Evolutionary conservation across 2,113 vertebrate genomes (phyloP).

Genomic region (Cochlearius cochlearius): DNA sequence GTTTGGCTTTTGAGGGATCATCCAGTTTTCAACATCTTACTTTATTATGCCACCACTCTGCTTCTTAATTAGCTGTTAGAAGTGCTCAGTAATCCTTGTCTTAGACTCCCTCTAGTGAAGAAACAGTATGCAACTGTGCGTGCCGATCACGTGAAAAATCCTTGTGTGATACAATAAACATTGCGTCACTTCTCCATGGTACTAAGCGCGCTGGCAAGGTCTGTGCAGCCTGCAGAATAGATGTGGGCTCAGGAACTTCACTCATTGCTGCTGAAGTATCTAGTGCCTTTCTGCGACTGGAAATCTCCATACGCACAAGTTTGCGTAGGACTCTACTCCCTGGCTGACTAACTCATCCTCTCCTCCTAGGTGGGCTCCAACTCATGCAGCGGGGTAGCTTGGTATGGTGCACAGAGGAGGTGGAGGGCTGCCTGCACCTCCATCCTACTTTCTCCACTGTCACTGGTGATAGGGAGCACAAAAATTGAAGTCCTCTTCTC

Average conservation of each 20-base stretch:
- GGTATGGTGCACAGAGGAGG: neutral
- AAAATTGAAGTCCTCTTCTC: neutral
- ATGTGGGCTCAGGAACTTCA: accelerated
- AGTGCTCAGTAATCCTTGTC: neutral
- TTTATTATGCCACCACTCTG: neutral
- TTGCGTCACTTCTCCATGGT: accelerated
- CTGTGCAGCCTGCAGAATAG: neutral
- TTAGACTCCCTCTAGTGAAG: slow-evolving; percentile 27
- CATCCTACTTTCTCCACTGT: neutral
- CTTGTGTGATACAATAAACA: accelerated
- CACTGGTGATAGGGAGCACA: neutral
- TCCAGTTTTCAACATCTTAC: neutral
- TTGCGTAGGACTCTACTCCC: neutral
- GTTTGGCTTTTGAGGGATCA: neutral
- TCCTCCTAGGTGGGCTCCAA: neutral
- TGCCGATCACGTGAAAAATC: accelerated
- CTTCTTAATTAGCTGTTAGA: accelerated
- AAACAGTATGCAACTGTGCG: accelerated
- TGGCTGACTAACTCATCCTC: neutral
- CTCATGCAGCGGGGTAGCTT: accelerated
- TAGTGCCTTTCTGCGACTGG: no score
- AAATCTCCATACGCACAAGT: neutral
- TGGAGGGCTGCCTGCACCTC: neutral
- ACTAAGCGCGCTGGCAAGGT: neutral
- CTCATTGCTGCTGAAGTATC: neutral